Base-by-base conservation (phyloP, 2,888 invertebrate species). In the Drosophila demipolita region DNA sequence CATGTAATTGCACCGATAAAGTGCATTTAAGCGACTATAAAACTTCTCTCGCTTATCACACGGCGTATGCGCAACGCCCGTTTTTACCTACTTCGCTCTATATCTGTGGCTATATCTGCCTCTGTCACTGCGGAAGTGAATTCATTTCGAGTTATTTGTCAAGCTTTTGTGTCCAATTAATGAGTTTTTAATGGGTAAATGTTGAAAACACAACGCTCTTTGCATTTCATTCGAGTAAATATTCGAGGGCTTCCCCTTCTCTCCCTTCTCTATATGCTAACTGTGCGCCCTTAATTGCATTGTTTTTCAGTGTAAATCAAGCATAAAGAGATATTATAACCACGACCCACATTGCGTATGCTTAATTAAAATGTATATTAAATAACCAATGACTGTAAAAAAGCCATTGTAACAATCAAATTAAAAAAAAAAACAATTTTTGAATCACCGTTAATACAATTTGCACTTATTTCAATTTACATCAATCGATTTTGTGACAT, bases 181-280 rank as follows among this genome's bases (percentile, higher is more conserved):
- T 87, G 89, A 82, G 80, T 83, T 87, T 87, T 87, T 89, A 87
- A 87, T 87, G 87, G 87, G 66, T 68, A 82, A 86, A 85, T 80
- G 82, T 73, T 80, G 82, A 74, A 83, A 81, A 82, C 60, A 77
- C 73, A 71, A 72, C 58, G 65, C 83, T 80, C 78, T 85, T 85
- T 76, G 66, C 73, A 64, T 69, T 80, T 55, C 45, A 69, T 63
- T 79, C 79, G 61, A 85, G 85, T 79, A 67, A 63, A 48, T 49
- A 58, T 49, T 68, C 50, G 50, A 80, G 67, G 29, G 45, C 45
- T 50, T 26, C 35, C 20, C 11, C 26, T n/a, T 23, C 33, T 1
- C 3, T 2, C 9, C 12, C 23, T 23, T 6, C 48, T 9, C 11
- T 6, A 17, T 32, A 15, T 23, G 4, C 11, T 15, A 4, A 55